Percentiles rank a stretch among this genome's conserved stretches.
phyloP scores from a whole-genome alignment of 2,888 invertebrate genomes.

The Drosophila mimetica region DNA sequence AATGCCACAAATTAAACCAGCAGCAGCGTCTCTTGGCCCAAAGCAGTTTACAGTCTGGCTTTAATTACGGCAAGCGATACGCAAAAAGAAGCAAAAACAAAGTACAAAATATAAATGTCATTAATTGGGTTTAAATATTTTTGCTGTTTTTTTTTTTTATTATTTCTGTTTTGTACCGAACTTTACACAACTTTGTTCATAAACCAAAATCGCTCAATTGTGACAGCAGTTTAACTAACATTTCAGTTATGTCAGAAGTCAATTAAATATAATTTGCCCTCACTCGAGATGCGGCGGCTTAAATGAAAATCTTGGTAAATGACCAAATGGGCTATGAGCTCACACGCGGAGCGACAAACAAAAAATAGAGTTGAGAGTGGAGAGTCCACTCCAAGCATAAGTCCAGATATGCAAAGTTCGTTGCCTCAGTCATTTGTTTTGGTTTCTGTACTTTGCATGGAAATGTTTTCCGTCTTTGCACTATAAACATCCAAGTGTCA shows the following conservation, averaged over 20 bases:
- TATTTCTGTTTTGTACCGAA: conserved; percentile 16
- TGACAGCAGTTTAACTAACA: conserved; percentile 48
- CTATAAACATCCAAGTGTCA: conserved; percentile 4
- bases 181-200: conserved; percentile 65
- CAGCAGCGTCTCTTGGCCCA: conserved; percentile 70
- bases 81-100: conserved; percentile 29
- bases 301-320: conserved; percentile 29
- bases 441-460: not conserved
- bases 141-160: conserved; percentile 8
- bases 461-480: conserved; percentile 1
- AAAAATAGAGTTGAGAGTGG: conserved; percentile 25
- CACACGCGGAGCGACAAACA: conserved; percentile 26
- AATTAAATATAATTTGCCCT: conserved; percentile 57
- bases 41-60: conserved; percentile 58
- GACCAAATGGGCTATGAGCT: conserved; percentile 27
- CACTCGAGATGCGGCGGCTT: conserved; percentile 38
- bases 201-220: conserved; percentile 75
- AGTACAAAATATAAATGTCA: conserved; percentile 64
- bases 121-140: conserved; percentile 75
- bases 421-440: conserved; percentile 67
- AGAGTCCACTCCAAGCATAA: conserved; percentile 43
- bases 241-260: conserved; percentile 55
- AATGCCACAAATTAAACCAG: conserved; percentile 52
- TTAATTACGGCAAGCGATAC: conserved; percentile 59
- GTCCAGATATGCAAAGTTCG: conserved; percentile 58